Percentiles rank a stretch among this genome's conserved stretches.
phyloP scores from a whole-genome alignment of 2,888 invertebrate genomes.

The Catocala sponsa region DNA sequence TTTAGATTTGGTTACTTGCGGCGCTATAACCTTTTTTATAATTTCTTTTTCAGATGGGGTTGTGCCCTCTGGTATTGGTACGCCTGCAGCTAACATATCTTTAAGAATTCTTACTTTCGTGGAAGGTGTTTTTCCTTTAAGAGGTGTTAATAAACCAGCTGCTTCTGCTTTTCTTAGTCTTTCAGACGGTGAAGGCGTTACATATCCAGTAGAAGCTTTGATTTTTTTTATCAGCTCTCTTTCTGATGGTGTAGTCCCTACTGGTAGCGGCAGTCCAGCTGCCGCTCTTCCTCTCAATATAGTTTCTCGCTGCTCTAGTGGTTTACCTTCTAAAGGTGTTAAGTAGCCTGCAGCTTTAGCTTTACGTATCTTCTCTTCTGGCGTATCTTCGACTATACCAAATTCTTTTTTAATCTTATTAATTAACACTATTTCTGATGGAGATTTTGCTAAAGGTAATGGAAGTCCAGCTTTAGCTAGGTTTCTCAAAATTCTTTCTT shows the following conservation, averaged over 20 bases:
- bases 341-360: constrained; percentile 20
- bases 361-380: constrained; percentile 24
- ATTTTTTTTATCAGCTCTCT: constrained; percentile 52
- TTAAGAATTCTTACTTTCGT: constrained; percentile 14
- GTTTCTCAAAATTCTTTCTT: constrained; percentile 43
- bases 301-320: constrained; percentile 17
- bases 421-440: constrained; percentile 38
- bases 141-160: constrained; percentile 6
- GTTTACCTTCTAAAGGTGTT: constrained; percentile 39
- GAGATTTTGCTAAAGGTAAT: constrained; percentile 48
- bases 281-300: constrained; percentile 16
- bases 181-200: constrained; percentile 51
- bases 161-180: constrained; percentile 26
- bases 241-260: constrained; percentile 22
- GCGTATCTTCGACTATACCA: background rate
- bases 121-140: constrained; percentile 4
- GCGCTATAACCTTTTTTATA: no score
- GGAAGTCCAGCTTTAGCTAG: constrained; percentile 43
- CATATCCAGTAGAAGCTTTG: constrained; percentile 52
- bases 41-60: constrained; percentile 18
- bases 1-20: background rate
- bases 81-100: constrained; percentile 2
- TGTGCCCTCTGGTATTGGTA: constrained; percentile 23
- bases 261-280: constrained; percentile 25
- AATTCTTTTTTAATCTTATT: constrained; percentile 1